Evolutionary conservation across 2,113 vertebrate species (phyloP), one percentile per base, ranked within the genome.

Genomic region (Plotosus lineatus): DNA sequence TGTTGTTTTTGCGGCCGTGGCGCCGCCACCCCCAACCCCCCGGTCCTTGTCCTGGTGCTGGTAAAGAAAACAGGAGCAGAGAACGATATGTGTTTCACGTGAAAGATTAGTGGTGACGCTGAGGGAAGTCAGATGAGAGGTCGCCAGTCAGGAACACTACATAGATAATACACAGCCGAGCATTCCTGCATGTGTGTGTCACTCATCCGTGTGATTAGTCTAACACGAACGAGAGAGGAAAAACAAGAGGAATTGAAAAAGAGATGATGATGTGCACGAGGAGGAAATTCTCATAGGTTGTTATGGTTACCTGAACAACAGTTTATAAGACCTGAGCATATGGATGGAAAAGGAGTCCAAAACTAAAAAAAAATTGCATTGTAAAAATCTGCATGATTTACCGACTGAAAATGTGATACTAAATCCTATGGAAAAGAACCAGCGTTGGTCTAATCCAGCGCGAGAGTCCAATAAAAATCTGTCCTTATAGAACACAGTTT

Each of bases 21-120:
- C n/a, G 9, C 33, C n/a, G n/a, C n/a, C n/a, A n/a, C n/a, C n/a
- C n/a, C n/a, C n/a, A n/a, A 55, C 68, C 69, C 69, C 77, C 51
- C 42, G 33, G 38, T 9, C 38, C 63, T 51, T 11, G 44, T 14
- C 28, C 68, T 78, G 56, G 42, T 69, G 38, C 26, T 65, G 74
- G 78, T 73, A 82, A 75, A 74, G 75, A 78, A 82, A 81, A 82
- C 60, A 79, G 44, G 33, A 78, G 48, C 61, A 10, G 50, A 63
- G 76, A 69, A 65, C n/a, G 60, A 66, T 26, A 71, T 42, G 75
- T 51, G 72, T 48, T 53, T 58, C 79, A 40, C 38, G 28, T 73
- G 78, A 80, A 69, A 23, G 19, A 65, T 65, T 71, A 68, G 55
- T 42, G 44, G 72, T 7, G 78, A 69, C 61, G 33, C 38, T 19